phyloP scores from a whole-genome alignment of 2,888 invertebrate genomes.

The Philereme transversata region DNA sequence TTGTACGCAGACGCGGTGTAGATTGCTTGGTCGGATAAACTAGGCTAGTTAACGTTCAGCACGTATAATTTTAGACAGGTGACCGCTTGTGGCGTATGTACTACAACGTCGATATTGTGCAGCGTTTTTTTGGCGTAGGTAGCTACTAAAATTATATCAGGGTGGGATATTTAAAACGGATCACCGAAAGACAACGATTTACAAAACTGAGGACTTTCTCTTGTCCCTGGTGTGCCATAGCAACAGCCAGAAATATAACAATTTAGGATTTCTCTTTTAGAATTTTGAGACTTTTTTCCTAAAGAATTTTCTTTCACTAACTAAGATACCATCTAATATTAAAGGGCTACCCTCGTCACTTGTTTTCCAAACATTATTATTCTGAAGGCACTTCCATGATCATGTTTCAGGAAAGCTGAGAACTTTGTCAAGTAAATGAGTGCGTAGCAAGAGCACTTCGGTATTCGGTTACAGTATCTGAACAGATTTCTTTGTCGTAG shows the following conservation, averaged over 20 bases:
- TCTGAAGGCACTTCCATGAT: slow-evolving; percentile 20
- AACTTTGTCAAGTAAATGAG: slow-evolving; percentile 15
- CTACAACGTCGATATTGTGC: too few relatives aligned
- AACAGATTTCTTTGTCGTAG: slow-evolving; percentile 9
- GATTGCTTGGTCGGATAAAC: background rate
- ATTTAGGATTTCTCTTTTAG: background rate
- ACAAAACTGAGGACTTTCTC: too few relatives aligned
- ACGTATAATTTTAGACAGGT: too few relatives aligned
- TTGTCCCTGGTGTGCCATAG: too few relatives aligned
- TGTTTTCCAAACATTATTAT: slow-evolving; percentile 16
- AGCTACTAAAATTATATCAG: too few relatives aligned
- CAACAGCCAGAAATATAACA: background rate
- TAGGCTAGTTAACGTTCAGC: too few relatives aligned
- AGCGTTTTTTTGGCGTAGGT: too few relatives aligned
- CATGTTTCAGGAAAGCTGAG: slow-evolving; percentile 23
- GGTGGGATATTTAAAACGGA: too few relatives aligned
- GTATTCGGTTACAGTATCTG: slow-evolving; percentile 7
- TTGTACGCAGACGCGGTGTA: too few relatives aligned
- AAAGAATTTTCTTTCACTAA: slow-evolving; percentile 3
- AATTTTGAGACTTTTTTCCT: background rate
- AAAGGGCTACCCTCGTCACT: slow-evolving; percentile 20
- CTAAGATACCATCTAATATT: slow-evolving; percentile 14
- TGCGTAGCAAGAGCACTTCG: background rate
- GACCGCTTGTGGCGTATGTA: too few relatives aligned
- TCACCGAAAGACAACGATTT: too few relatives aligned